These are phyloP conservation scores for Epinotia demarniana DNA, from an alignment of 2,888 invertebrate species.

Conservation along the genomic window DNA sequence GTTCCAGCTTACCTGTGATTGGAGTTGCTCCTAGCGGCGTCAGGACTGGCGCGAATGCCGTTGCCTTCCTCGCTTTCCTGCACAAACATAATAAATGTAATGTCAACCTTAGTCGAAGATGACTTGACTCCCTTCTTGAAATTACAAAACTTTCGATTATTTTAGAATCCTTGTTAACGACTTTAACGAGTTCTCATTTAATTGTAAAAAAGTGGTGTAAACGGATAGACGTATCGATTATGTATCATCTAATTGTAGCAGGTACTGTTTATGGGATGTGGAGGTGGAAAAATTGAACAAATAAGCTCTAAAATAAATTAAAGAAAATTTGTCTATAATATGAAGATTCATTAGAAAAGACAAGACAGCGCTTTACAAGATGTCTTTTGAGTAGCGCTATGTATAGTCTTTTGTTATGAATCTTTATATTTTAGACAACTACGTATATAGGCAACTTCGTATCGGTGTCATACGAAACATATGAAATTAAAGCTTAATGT, in stretches of 20 bases:
- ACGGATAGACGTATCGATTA: too few relatives aligned
- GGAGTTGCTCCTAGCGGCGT: slow-evolving; percentile 67
- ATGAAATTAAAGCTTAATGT: too few relatives aligned
- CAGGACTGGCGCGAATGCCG: slow-evolving; percentile 74
- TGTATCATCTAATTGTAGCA: too few relatives aligned
- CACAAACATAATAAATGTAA: slow-evolving; percentile 41
- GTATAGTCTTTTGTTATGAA: too few relatives aligned
- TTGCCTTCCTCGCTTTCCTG: slow-evolving; percentile 74
- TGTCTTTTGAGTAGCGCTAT: too few relatives aligned
- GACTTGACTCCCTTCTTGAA: background rate
- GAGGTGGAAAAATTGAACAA: background rate
- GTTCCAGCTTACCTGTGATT: slow-evolving; percentile 66
- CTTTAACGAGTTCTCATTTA: background rate
- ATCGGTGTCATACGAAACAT: too few relatives aligned
- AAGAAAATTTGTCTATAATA: background rate
- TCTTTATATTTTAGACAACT: too few relatives aligned
- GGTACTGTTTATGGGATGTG: background rate
- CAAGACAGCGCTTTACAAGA: too few relatives aligned
- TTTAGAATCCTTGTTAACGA: background rate
- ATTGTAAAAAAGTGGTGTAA: too few relatives aligned
- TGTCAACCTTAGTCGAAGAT: background rate
- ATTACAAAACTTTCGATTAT: background rate
- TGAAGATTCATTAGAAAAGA: background rate
- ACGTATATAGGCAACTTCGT: too few relatives aligned
- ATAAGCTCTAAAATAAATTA: background rate